Conservation (phyloP, 2,888 invertebrate species). For the Drosophila stalkeri region DNA sequence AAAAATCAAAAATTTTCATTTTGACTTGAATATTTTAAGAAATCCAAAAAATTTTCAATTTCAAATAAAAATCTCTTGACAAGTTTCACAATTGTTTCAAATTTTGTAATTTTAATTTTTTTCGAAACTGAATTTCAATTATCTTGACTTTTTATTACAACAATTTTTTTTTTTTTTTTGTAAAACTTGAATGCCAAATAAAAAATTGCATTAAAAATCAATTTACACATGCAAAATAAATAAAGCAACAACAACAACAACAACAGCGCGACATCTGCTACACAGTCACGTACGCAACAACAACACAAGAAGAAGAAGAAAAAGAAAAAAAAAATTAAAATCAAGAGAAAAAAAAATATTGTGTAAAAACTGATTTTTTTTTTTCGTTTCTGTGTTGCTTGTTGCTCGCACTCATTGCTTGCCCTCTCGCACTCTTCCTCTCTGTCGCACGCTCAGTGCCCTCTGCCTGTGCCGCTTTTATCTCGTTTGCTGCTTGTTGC, state of each 20-base stretch:
- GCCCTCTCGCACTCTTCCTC: constrained; percentile 38
- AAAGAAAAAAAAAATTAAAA: constrained; percentile 24
- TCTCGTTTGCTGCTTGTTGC: constrained; percentile 70
- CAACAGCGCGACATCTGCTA: constrained; percentile 37
- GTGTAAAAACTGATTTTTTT: constrained; percentile 56
- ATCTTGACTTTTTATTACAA: background rate
- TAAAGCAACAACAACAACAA: constrained; percentile 4
- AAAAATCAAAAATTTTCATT: background rate
- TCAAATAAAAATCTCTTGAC: background rate
- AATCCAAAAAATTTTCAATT: background rate
- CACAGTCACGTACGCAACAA: constrained; percentile 70
- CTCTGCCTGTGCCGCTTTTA: constrained; percentile 55
- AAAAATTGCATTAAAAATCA: constrained; percentile 33
- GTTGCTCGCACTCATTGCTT: constrained; percentile 35
- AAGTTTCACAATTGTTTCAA: too few species aligned
- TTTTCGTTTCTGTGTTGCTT: constrained; percentile 37
- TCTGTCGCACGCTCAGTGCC: constrained; percentile 22
- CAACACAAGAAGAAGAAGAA: constrained; percentile 27
- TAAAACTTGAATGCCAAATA: background rate
- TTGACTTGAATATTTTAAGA: background rate
- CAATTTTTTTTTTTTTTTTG: constrained; percentile 10
- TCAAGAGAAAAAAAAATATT: constrained; percentile 19
- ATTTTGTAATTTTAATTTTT: background rate
- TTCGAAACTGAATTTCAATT: background rate
- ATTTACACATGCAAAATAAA: constrained; percentile 33